Evolutionary conservation across 2,113 vertebrate genomes (phyloP), one percentile per base, ranked within the genome.

Genomic region (Platichthys stellatus): DNA sequence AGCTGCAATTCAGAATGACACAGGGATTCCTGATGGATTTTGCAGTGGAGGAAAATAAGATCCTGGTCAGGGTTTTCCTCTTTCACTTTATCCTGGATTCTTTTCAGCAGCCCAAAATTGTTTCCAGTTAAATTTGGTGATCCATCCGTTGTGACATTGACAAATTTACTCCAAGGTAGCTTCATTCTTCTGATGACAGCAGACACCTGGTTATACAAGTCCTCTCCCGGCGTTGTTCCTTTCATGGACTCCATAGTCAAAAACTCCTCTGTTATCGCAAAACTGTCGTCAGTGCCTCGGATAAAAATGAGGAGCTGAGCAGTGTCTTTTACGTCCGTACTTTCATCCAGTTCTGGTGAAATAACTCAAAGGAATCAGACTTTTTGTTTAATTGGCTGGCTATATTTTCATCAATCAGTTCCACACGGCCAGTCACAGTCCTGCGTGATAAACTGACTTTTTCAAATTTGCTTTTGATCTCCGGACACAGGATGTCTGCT

Each of bases 61-160:
- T 86, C 81, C 63, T 61, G 47, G 0, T 66, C 71, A 76, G 79
- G 70, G 21, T 78, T 85, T 23, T 83, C 70, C 11, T 74, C 76
- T 78, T 59, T 85, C 66, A 86, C 78, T 2, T 18, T 74, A 2
- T 83, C 62, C 63, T 85, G 73, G 31, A 87, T 76, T 77, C 68
- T 83, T 63, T 70, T 77, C 5, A 88, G 80, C 66, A 88, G 21
- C 9, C 72, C 62, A 0, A 63, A 3, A 14, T 82, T 76, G 67
- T 82, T 74, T 24, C 75, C 63, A 6, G n/a, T 76, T 31, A 79
- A 18, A 58, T 79, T 88, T 74, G 62, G 72, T 0, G 72, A 86
- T 74, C 81, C 86, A 88, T 86, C 74, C 0, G 73, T 84, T 23
- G 78, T 88, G 21, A 85, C 71, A 6, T 85, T 85, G 38, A 12